Percentiles rank a stretch among this genome's conserved stretches.
These are phyloP conservation scores for Acrocephalus kingi DNA, from an alignment of 2,113 vertebrate species.

Conservation along the genomic window DNA sequence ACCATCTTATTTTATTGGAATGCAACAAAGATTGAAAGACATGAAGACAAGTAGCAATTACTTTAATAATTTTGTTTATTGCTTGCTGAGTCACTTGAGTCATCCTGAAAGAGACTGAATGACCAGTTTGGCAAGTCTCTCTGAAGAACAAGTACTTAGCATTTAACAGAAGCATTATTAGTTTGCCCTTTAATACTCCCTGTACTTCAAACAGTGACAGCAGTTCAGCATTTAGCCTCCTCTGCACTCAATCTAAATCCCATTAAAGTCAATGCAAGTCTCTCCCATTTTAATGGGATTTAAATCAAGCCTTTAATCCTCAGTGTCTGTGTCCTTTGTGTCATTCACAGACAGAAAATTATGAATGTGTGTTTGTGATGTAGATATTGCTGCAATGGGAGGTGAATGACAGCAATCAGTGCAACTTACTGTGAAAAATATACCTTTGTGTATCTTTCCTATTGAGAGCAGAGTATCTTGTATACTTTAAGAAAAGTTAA, in stretches of 20 bases:
- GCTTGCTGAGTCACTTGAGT: not conserved
- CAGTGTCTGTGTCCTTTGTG: not conserved
- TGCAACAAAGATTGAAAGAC: not conserved
- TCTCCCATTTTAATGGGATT: conserved; percentile 50
- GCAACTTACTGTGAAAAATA: not conserved
- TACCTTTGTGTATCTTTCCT: not conserved
- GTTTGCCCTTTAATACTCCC: conserved; percentile 42
- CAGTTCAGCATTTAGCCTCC: not conserved
- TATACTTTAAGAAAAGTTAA: not conserved
- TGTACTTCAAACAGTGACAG: conserved; percentile 19
- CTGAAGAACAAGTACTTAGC: conserved; percentile 19
- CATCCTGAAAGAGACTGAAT: conserved; percentile 5
- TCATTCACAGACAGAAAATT: conserved; percentile 5
- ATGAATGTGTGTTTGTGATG: not conserved
- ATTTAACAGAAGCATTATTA: conserved; percentile 55
- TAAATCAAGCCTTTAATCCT: conserved; percentile 46
- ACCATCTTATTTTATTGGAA: not conserved
- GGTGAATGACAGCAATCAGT: not conserved
- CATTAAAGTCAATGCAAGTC: conserved; percentile 43
- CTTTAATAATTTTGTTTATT: conserved; percentile 25
- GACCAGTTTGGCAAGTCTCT: conserved; percentile 3
- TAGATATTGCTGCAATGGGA: not conserved
- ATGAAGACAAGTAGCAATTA: not conserved
- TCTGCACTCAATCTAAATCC: conserved; percentile 42
- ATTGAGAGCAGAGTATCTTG: not conserved